Percentiles rank a stretch among this genome's conserved stretches.
Evolutionary conservation across 2,888 invertebrate genomes (phyloP).

Genomic region (Barypeithes pellucidus): DNA sequence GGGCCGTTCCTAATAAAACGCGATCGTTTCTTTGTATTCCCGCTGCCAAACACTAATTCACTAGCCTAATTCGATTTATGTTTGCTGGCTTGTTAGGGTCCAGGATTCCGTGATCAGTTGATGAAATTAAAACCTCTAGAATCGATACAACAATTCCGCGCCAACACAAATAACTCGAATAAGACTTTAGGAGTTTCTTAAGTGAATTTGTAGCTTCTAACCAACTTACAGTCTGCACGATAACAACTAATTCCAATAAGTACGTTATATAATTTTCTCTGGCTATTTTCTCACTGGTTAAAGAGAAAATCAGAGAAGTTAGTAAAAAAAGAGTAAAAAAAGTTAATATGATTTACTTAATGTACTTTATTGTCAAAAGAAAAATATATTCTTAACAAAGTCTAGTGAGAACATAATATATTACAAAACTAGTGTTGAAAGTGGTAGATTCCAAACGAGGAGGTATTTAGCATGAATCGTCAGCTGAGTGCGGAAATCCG

Average conservation of each 20-base stretch:
- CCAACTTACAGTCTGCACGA: constrained; percentile 45
- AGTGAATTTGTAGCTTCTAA: constrained; percentile 43
- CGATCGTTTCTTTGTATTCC: constrained; percentile 25
- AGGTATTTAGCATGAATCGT: too few relatives aligned
- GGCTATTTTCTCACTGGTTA: constrained; percentile 37
- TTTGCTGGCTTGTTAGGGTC: constrained; percentile 49
- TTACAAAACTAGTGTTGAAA: too few relatives aligned
- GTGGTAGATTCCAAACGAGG: too few relatives aligned
- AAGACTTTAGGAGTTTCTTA: constrained; percentile 44
- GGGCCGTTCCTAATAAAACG: neutral
- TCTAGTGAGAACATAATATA: too few relatives aligned
- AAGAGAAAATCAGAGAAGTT: constrained; percentile 12
- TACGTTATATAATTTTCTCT: constrained; percentile 40
- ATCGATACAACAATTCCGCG: constrained; percentile 50
- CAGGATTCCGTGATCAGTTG: constrained; percentile 48
- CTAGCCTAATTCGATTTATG: constrained; percentile 43
- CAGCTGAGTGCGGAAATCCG: too few relatives aligned
- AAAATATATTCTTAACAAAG: too few relatives aligned
- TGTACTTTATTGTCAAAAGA: too few relatives aligned
- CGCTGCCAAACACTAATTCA: constrained; percentile 29
- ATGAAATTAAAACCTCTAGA: constrained; percentile 52
- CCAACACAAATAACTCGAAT: constrained; percentile 47
- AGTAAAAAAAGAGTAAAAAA: constrained; percentile 7
- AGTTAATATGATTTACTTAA: too few relatives aligned
- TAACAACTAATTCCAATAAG: constrained; percentile 52